Evolutionary conservation across 2,888 invertebrate species (phyloP).

Genomic region (Timandra comae): DNA sequence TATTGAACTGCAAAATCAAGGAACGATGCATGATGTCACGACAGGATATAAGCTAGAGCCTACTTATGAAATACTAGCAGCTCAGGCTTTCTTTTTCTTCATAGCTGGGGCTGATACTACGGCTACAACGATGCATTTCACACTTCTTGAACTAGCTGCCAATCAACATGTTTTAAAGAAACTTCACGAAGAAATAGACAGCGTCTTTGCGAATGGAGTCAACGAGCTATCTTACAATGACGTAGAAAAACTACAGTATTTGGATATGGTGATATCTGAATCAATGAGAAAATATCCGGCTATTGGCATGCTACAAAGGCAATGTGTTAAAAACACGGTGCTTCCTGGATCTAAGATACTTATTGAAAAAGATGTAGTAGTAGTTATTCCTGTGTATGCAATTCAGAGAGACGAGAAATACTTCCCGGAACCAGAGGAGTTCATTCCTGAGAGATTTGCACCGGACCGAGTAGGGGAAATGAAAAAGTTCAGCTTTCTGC

Average conservation of each 20-base stretch:
- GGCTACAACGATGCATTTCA: constrained; percentile 52
- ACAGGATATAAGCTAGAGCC: constrained; percentile 41
- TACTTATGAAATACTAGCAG: constrained; percentile 48
- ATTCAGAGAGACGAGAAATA: constrained; percentile 50
- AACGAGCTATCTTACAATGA: constrained; percentile 42
- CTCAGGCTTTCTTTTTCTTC: constrained; percentile 66
- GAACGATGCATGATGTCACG: constrained; percentile 34
- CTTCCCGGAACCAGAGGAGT: constrained; percentile 50
- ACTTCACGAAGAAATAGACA: constrained; percentile 54
- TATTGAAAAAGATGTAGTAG: constrained; percentile 31
- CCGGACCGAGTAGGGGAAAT: constrained; percentile 28
- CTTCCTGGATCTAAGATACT: constrained; percentile 37
- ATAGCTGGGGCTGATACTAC: constrained; percentile 63
- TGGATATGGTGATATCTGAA: constrained; percentile 55
- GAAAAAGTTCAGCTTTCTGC: constrained; percentile 51
- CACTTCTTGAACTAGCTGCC: constrained; percentile 46
- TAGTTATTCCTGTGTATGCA: constrained; percentile 38
- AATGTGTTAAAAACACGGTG: constrained; percentile 37
- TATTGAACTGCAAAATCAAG: constrained; percentile 44
- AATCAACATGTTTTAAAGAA: constrained; percentile 45
- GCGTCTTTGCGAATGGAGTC: constrained; percentile 28
- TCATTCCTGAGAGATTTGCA: constrained; percentile 67
- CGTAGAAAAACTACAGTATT: constrained; percentile 45
- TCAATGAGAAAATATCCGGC: constrained; percentile 48
- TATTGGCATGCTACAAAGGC: constrained; percentile 39